These are phyloP conservation scores for Bembecia ichneumoniformis DNA, from an alignment of 2,888 invertebrate genomes.

Conservation along the genomic window DNA sequence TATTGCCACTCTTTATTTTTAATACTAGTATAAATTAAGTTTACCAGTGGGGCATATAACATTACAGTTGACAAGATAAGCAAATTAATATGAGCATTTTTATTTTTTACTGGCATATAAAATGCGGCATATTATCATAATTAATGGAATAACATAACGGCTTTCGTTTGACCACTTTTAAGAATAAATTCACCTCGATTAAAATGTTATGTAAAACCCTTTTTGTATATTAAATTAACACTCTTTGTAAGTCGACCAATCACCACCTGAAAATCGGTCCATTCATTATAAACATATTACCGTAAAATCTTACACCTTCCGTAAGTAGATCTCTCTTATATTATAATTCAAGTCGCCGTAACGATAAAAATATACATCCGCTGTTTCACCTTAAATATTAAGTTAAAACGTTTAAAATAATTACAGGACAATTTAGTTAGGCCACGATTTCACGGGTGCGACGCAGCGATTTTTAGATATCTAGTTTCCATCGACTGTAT, in stretches of 20 bases:
- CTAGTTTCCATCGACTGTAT: neutral
- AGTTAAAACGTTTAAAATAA: conserved; percentile 68
- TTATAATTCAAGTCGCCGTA: conserved; percentile 40
- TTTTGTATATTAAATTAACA: conserved; percentile 3
- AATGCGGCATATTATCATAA: too few species aligned
- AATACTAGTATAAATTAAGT: too few species aligned
- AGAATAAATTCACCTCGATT: conserved; percentile 9
- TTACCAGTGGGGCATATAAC: too few species aligned
- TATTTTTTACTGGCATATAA: too few species aligned
- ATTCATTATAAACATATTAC: conserved; percentile 31
- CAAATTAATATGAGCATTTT: too few species aligned
- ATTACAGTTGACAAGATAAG: too few species aligned
- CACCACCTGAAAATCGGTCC: conserved; percentile 11
- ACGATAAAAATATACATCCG: conserved; percentile 53
- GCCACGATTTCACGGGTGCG: conserved; percentile 19
- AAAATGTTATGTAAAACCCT: conserved; percentile 6
- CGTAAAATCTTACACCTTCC: conserved; percentile 42
- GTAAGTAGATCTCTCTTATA: conserved; percentile 38
- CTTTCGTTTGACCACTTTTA: neutral
- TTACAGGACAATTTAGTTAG: conserved; percentile 57
- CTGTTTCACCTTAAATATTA: conserved; percentile 57
- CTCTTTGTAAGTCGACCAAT: conserved; percentile 2
- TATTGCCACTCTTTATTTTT: too few species aligned
- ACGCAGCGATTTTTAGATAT: neutral
- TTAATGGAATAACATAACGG: too few species aligned